These are phyloP conservation scores for Drosophila watanabei DNA, from an alignment of 1,140 invertebrate genomes.

Conservation along the genomic window DNA sequence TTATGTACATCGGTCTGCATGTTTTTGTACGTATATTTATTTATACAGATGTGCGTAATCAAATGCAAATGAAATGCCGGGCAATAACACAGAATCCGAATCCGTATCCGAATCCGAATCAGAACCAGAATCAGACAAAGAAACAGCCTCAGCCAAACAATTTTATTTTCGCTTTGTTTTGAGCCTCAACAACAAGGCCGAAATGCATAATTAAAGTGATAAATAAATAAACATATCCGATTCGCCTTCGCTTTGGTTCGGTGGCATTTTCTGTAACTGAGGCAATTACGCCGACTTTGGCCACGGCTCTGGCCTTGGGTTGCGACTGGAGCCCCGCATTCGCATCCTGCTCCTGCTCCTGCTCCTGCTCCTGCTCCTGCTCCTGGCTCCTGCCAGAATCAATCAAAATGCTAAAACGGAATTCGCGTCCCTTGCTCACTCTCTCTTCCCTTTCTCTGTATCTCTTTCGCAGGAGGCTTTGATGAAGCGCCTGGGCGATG, in stretches of 20 bases:
- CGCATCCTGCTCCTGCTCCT: not conserved
- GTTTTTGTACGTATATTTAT: not conserved
- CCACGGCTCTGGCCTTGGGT: not conserved
- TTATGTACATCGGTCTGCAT: not conserved
- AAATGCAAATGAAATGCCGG: constrained; percentile 68
- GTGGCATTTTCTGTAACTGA: constrained; percentile 17
- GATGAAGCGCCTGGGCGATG: constrained; percentile 91
- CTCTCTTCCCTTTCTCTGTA: not conserved
- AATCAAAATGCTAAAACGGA: constrained; percentile 59
- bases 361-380: too few relatives aligned
- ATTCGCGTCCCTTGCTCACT: not conserved
- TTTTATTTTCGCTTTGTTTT: constrained; percentile 26
- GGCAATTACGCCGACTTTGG: constrained; percentile 21
- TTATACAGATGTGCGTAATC: constrained; percentile 33
- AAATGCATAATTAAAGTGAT: constrained; percentile 54
- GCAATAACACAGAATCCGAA: constrained; percentile 29
- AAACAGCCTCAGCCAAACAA: not conserved
- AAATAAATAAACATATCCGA: constrained; percentile 41
- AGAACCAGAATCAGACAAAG: not conserved
- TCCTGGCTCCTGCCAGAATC: constrained; percentile 23
- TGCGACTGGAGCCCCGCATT: not conserved
- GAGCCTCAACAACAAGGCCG: constrained; percentile 3
- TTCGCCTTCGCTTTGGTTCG: not conserved
- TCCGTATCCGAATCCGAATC: not conserved
- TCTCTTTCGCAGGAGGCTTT: constrained; percentile 90